These are phyloP conservation scores for Pygoscelis adeliae DNA, from an alignment of 2,113 vertebrate species.

Conservation along the genomic window DNA sequence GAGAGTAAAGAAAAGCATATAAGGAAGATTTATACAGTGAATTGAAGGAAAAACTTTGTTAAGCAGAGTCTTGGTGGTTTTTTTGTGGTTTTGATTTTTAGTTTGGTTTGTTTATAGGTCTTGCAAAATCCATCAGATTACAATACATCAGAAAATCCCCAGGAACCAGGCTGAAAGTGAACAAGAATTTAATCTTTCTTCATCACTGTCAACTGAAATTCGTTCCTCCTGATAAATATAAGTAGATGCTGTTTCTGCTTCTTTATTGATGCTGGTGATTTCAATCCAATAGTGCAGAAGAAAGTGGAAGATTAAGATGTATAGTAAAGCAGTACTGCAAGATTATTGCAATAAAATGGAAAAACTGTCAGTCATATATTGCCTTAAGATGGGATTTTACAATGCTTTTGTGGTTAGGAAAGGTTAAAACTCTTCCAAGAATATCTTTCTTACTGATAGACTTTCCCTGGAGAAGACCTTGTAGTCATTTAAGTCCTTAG, in stretches of 20 bases:
- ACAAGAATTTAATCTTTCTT: constrained; percentile 60
- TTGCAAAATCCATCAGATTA: constrained; percentile 29
- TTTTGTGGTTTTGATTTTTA: background rate
- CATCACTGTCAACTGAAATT: constrained; percentile 43
- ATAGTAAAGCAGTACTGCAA: constrained; percentile 44
- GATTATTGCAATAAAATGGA: constrained; percentile 47
- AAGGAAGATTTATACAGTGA: background rate
- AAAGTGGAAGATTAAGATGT: constrained; percentile 58
- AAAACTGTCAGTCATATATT: constrained; percentile 41
- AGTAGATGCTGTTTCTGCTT: constrained; percentile 43
- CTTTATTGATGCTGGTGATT: constrained; percentile 46
- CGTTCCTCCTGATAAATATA: constrained; percentile 53
- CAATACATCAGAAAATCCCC: constrained; percentile 36
- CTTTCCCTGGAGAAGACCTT: constrained; percentile 46
- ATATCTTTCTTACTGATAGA: constrained; percentile 43
- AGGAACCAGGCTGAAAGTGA: constrained; percentile 16
- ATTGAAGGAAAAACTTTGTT: background rate
- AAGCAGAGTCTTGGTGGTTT: background rate
- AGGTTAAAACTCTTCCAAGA: constrained; percentile 48
- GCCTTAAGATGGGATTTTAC: constrained; percentile 38
- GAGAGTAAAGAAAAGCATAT: background rate
- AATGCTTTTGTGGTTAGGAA: constrained; percentile 28
- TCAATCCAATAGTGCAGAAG: constrained; percentile 12
- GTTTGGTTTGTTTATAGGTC: constrained; percentile 4
- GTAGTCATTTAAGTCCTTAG: constrained; percentile 49